Conservation (phyloP, 2,888 invertebrate species). For the Periphyllus acericola region DNA sequence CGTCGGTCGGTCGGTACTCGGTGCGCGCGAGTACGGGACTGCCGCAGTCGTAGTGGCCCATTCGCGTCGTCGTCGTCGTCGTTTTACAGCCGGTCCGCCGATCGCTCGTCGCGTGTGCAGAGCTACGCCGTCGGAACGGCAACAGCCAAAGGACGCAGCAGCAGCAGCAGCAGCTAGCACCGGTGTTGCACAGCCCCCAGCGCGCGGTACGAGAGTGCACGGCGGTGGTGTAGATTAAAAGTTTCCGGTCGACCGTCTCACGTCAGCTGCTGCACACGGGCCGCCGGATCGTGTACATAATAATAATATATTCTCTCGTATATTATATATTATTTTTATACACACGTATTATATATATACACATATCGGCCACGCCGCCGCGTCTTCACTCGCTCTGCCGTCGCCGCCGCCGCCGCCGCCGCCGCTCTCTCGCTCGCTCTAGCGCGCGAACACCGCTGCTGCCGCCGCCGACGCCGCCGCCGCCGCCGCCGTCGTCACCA, state of each 20-base stretch:
- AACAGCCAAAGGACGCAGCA: not conserved
- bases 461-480: conserved; percentile 65
- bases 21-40: conserved; percentile 19
- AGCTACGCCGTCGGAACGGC: not conserved
- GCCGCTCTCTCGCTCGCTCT: conserved; percentile 27
- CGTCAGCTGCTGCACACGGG: conserved; percentile 59
- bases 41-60: not conserved
- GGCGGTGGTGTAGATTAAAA: conserved; percentile 49
- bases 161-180: not conserved
- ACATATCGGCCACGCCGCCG: conserved; percentile 30
- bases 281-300: conserved; percentile 48
- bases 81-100: not conserved
- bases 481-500: conserved; percentile 65
- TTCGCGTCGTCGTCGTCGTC: not conserved
- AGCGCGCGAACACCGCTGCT: conserved; percentile 66
- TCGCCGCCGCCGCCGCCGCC: too few relatives aligned
- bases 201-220: not conserved
- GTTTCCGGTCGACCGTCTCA: conserved; percentile 57
- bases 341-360: not conserved
- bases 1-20: conserved; percentile 26
- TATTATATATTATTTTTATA: not conserved
- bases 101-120: too few relatives aligned
- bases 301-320: not conserved
- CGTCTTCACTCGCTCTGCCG: not conserved
- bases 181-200: not conserved